Evolutionary conservation across 2,888 invertebrate genomes (phyloP), one percentile per base, ranked within the genome.

Genomic region (Acrobasis suavella): DNA sequence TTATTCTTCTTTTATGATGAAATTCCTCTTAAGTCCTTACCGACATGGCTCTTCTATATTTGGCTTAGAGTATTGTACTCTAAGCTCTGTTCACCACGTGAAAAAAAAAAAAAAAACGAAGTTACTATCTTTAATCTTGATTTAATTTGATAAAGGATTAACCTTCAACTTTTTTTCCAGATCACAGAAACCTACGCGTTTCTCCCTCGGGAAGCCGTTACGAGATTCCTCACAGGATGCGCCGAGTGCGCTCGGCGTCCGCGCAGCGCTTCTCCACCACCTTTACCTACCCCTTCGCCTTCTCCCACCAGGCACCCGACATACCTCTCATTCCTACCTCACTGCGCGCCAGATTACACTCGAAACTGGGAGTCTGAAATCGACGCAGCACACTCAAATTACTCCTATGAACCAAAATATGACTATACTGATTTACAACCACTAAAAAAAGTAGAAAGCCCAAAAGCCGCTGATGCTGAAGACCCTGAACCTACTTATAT

Each of bases 131-230:
- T 2, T 22, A 1, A 22, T 22, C 3, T 22, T 22, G 1, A 22
- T 2, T 22, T 3, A 22, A 22, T 22, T 22, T 22, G 1, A 22
- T 2, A 22, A 2, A 22, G 22, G 22, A 22, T 22, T 22, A 46
- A 32, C 15, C 3, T 9, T 39, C 10, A 10, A 10, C 3, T 39
- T 16, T 39, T 9, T n/a, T 38, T 55, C n/a, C 94, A 98, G 98
- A 98, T 98, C 81, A 98, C 98, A 61, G 98, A 98, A 92, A 98
- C 97, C 66, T 98, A 97, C 93, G 98, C 98, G 60, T 98, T 98
- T 84, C 94, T 98, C 75, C 98, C 98, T 6, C 95, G 98, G 64
- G 98, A 98, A 90, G 98, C 98, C 59, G 98, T 98, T 83, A 98
- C 98, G 65, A 96, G 97, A 76, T 98, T 98, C 93, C 95, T 98